Evolutionary conservation across 2,888 invertebrate genomes (phyloP).

Genomic region (Sceliomorpha sp.): DNA sequence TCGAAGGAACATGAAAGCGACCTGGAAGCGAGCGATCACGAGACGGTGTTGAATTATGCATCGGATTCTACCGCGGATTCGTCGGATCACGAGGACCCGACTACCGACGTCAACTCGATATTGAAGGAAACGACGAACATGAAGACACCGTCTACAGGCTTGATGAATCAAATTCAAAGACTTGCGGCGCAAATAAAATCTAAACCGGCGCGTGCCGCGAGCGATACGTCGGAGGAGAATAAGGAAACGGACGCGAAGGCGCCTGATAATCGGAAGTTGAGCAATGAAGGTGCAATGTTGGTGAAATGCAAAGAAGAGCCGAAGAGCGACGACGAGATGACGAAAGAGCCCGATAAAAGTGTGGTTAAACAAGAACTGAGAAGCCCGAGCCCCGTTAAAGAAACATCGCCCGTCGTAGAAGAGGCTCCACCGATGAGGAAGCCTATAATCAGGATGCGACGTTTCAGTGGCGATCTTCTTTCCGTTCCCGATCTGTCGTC

Average conservation of each 20-base stretch:
- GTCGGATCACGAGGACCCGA: slow-evolving; percentile 66
- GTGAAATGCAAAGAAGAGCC: slow-evolving; percentile 7
- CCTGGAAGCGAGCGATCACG: slow-evolving; percentile 63
- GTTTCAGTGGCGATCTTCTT: slow-evolving; percentile 81
- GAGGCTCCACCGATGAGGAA: slow-evolving; percentile 59
- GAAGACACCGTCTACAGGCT: slow-evolving; percentile 64
- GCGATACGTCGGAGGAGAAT: slow-evolving; percentile 11
- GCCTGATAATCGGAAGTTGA: no score
- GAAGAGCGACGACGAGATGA: not conserved
- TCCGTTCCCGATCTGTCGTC: slow-evolving; percentile 61
- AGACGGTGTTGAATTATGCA: slow-evolving; percentile 58
- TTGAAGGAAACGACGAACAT: slow-evolving; percentile 69
- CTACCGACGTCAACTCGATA: slow-evolving; percentile 70
- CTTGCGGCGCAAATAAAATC: slow-evolving; percentile 74
- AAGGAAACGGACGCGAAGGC: slow-evolving; percentile 3
- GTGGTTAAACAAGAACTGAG: no score
- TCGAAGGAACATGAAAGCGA: slow-evolving; percentile 63
- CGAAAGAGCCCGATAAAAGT: not conserved
- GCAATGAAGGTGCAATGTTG: no score
- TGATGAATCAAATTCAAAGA: slow-evolving; percentile 76
- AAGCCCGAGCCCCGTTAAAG: no score
- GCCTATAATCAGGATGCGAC: slow-evolving; percentile 79
- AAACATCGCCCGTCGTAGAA: no score
- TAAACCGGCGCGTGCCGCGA: slow-evolving; percentile 55
- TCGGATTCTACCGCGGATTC: slow-evolving; percentile 73